These are phyloP conservation scores for Prunella himalayana DNA, from an alignment of 2,113 vertebrate species.

Conservation along the genomic window DNA sequence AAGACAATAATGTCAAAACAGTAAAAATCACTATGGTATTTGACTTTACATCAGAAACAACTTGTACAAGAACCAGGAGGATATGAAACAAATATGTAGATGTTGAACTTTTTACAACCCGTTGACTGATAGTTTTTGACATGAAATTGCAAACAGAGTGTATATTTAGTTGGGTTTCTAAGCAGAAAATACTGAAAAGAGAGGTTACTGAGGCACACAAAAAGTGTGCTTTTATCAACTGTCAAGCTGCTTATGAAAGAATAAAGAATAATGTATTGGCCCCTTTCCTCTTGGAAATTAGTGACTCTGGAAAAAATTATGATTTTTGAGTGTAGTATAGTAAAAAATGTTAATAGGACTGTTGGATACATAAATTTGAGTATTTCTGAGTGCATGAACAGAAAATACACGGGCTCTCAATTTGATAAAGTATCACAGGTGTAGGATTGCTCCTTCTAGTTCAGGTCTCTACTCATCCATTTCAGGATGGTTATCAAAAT, in stretches of 20 bases:
- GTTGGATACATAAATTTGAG: neutral
- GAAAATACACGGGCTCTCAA: neutral
- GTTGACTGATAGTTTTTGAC: constrained; percentile 25
- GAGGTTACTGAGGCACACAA: neutral
- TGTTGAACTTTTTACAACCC: constrained; percentile 26
- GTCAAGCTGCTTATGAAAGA: neutral
- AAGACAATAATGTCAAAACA: constrained; percentile 3
- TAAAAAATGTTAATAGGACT: neutral
- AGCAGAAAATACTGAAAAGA: neutral
- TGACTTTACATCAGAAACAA: neutral
- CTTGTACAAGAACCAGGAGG: neutral
- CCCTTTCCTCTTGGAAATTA: neutral
- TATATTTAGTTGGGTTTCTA: constrained; percentile 23
- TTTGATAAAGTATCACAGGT: neutral
- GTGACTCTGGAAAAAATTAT: neutral
- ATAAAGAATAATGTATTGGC: neutral
- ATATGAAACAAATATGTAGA: neutral
- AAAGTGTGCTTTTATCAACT: neutral
- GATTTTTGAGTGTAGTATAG: neutral
- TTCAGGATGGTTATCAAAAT: neutral
- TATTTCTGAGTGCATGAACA: neutral
- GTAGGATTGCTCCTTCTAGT: neutral
- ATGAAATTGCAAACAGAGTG: neutral
- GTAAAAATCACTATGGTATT: neutral
- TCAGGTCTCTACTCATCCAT: neutral